Conservation (phyloP, 2,113 vertebrate genomes). For the Ctenodactylus gundi region DNA sequence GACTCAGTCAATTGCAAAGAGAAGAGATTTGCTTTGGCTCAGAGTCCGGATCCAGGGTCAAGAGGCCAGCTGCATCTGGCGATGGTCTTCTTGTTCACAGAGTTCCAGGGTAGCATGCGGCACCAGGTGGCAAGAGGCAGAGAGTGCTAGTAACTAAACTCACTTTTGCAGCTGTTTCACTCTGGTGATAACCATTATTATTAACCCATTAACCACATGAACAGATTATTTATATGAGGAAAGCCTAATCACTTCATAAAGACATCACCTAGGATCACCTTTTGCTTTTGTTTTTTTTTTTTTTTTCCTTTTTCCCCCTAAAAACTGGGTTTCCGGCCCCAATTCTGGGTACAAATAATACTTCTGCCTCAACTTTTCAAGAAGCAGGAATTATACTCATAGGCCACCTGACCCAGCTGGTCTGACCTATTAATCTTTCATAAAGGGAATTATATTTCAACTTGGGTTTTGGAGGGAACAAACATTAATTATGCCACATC, state of each 20-base stretch:
- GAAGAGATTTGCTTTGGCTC: background rate
- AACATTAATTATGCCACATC: background rate
- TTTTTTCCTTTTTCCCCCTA: background rate
- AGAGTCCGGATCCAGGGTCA: background rate
- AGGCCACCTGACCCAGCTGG: too few species aligned
- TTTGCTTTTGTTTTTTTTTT: too few species aligned
- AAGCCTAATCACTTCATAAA: background rate
- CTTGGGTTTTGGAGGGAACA: background rate
- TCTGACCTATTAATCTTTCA: background rate
- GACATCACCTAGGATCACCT: background rate
- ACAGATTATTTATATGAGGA: background rate
- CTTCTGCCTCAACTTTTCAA: background rate
- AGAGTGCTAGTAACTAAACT: background rate
- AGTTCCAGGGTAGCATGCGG: too few species aligned
- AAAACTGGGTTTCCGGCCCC: background rate
- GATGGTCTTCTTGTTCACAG: background rate
- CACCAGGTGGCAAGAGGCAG: background rate
- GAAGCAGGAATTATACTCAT: background rate
- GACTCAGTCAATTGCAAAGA: background rate
- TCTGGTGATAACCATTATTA: background rate
- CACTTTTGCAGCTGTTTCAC: background rate
- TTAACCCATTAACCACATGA: background rate
- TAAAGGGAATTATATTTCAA: background rate
- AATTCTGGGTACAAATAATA: background rate
- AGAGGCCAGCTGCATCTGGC: background rate